These are phyloP conservation scores for Chiloscyllium punctatum DNA, from an alignment of 2,797 vertebrate genomes.

Conservation along the genomic window DNA sequence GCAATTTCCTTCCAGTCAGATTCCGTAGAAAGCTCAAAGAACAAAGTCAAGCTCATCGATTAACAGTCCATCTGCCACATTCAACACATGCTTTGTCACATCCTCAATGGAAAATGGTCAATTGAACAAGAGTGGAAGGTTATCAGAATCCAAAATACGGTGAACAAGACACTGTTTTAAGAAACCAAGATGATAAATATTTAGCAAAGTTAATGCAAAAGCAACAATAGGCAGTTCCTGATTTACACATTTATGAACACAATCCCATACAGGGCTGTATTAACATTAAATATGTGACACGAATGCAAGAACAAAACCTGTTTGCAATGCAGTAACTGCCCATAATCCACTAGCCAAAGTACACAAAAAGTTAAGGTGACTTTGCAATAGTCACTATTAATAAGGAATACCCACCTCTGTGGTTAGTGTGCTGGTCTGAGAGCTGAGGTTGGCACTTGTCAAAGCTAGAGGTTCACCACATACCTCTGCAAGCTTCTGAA, in stretches of 20 bases:
- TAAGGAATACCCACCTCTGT: conserved; percentile 62
- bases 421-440: conserved; percentile 71
- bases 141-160: background rate
- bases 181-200: background rate
- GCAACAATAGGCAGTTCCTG: background rate
- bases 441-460: conserved; percentile 88
- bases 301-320: too few relatives aligned
- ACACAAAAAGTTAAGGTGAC: background rate
- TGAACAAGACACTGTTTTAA: background rate
- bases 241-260: too few relatives aligned
- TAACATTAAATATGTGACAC: too few relatives aligned
- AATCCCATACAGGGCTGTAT: too few relatives aligned
- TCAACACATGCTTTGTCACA: background rate
- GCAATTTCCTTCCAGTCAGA: background rate
- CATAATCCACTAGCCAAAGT: too few relatives aligned
- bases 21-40: background rate
- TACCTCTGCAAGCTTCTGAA: conserved; percentile 72
- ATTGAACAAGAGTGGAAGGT: background rate
- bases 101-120: background rate
- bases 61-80: background rate
- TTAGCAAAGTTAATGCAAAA: background rate
- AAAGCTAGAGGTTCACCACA: conserved; percentile 80
- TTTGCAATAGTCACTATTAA: background rate
- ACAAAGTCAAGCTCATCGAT: background rate
- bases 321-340: too few relatives aligned